Evolutionary conservation across 2,113 vertebrate species (phyloP).

Genomic region (Strigops habroptila): DNA sequence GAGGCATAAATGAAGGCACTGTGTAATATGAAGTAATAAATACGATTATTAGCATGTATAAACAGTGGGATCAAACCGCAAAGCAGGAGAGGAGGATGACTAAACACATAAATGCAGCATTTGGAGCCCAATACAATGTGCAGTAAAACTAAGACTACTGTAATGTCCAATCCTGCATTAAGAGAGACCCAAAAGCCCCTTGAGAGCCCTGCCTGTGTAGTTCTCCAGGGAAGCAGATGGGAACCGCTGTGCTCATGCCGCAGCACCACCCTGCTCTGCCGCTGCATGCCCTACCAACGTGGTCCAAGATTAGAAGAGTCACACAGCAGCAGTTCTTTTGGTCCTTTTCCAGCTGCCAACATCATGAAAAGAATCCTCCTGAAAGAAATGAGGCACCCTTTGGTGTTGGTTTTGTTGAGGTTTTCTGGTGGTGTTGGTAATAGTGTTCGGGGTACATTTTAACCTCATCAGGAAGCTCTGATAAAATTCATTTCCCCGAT

Average conservation of each 20-base stretch:
- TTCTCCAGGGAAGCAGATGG: background rate
- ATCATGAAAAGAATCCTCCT: background rate
- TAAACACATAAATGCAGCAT: background rate
- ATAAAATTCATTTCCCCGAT: background rate
- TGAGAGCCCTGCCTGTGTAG: background rate
- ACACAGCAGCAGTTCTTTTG: background rate
- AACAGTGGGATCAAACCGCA: background rate
- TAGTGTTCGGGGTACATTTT: background rate
- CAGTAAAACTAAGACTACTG: background rate
- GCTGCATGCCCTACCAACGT: background rate
- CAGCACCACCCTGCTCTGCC: background rate
- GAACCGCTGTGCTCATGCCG: fast-evolving
- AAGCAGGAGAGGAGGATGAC: background rate
- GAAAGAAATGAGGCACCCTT: background rate
- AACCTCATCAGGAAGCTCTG: background rate
- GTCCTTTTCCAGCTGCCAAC: background rate
- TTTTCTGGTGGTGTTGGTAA: fast-evolving
- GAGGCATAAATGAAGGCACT: background rate
- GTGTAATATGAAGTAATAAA: background rate
- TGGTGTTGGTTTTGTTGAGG: background rate
- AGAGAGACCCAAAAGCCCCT: background rate
- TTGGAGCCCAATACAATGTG: fast-evolving
- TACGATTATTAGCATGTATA: background rate
- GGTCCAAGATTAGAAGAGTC: background rate
- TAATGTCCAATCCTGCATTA: background rate